Evolutionary conservation across 2,113 vertebrate species (phyloP).

Genomic region (Lophius piscatorius): DNA sequence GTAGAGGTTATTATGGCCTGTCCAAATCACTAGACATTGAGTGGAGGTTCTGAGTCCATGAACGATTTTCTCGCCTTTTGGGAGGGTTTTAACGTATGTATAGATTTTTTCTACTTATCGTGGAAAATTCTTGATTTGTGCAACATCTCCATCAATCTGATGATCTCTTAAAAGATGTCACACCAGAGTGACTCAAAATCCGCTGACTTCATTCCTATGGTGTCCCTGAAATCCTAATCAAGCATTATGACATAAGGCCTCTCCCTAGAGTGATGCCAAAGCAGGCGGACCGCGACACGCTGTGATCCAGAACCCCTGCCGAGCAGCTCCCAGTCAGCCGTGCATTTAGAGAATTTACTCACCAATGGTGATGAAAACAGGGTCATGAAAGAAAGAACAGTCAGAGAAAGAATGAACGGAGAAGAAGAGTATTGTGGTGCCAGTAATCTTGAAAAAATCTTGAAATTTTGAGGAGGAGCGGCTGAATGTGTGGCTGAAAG

Average conservation of each 20-base stretch:
- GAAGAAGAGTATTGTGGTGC: constrained; percentile 58
- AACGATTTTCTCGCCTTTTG: too few species aligned
- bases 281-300: constrained; percentile 44
- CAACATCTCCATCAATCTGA: neutral
- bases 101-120: too few species aligned
- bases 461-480: constrained; percentile 59
- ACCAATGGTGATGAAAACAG: constrained; percentile 52
- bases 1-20: too few species aligned
- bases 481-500: constrained; percentile 50
- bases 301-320: constrained; percentile 73
- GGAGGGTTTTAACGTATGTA: too few species aligned
- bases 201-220: constrained; percentile 39
- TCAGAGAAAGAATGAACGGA: constrained; percentile 47
- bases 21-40: too few species aligned
- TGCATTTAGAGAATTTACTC: constrained; percentile 59
- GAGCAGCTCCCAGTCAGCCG: constrained; percentile 55
- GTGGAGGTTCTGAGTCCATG: too few species aligned
- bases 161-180: constrained; percentile 7
- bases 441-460: constrained; percentile 69
- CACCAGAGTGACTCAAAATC: constrained; percentile 9
- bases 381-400: constrained; percentile 38
- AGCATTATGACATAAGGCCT: constrained; percentile 27
- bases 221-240: constrained; percentile 14
- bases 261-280: constrained; percentile 27
- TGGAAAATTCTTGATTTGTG: too few species aligned